These are phyloP conservation scores for Hypselothyrea guttata DNA, from an alignment of 2,888 invertebrate genomes.

Conservation along the genomic window DNA sequence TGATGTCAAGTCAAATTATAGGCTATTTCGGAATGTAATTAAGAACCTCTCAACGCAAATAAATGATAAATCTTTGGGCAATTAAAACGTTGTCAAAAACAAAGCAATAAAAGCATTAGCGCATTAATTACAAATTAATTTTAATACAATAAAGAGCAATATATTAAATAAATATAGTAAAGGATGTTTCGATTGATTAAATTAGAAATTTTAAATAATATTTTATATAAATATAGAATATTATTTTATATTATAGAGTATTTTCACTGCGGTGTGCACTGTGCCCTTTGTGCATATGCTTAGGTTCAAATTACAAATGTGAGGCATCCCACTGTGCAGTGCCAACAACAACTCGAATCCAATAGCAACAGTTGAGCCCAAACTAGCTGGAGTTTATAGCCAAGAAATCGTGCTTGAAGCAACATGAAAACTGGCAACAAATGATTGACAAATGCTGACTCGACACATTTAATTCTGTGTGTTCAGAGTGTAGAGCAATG, in stretches of 20 bases:
- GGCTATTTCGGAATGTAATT: not conserved
- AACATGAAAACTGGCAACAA: slow-evolving; percentile 27
- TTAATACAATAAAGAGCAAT: too few relatives aligned
- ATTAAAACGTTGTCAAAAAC: not conserved
- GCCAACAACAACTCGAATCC: slow-evolving; percentile 1
- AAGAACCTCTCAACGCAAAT: not conserved
- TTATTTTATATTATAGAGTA: too few relatives aligned
- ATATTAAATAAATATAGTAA: too few relatives aligned
- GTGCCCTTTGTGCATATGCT: not conserved
- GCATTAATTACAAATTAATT: too few relatives aligned
- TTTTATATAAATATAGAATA: too few relatives aligned
- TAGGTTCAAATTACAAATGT: slow-evolving; percentile 20
- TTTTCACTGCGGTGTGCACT: not conserved
- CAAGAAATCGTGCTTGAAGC: slow-evolving; percentile 27
- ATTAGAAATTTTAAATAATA: too few relatives aligned
- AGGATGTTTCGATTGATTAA: too few relatives aligned
- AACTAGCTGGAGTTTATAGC: slow-evolving; percentile 14
- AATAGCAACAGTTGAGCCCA: not conserved
- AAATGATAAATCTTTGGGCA: not conserved
- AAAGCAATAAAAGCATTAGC: not conserved
- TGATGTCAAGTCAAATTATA: slow-evolving; percentile 5
- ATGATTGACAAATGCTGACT: slow-evolving; percentile 54
- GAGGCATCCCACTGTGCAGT: slow-evolving; percentile 36
- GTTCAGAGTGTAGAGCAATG: not conserved
- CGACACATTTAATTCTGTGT: slow-evolving; percentile 20